A percentile compares a stretch with the other conserved stretches of the same genome.
These are phyloP conservation scores for Chromoteleia sp. DNA, from an alignment of 2,888 invertebrate genomes.

Conservation along the genomic window DNA sequence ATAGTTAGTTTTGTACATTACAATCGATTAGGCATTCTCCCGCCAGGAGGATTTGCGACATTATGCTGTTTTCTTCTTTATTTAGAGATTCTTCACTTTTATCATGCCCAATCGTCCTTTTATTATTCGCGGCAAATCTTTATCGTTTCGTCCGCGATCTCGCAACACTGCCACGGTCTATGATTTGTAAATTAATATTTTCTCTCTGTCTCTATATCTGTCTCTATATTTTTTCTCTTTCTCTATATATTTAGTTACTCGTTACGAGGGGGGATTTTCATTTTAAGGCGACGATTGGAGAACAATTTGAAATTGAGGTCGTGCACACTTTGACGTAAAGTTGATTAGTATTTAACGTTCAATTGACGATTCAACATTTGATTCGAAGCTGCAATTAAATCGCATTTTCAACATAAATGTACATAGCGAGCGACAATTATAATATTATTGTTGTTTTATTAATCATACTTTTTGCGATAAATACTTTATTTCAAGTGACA, in stretches of 20 bases:
- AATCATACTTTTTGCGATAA: slow-evolving; percentile 5
- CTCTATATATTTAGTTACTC: neutral
- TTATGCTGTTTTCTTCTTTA: neutral
- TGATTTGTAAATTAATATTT: neutral
- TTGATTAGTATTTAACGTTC: slow-evolving; percentile 20
- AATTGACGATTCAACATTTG: slow-evolving; percentile 48
- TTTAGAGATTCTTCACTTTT: neutral
- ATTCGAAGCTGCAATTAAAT: slow-evolving; percentile 32
- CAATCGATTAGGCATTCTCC: slow-evolving; percentile 21
- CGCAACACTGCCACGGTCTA: slow-evolving; percentile 42
- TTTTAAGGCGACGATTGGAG: slow-evolving; percentile 42
- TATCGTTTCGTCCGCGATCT: slow-evolving; percentile 30
- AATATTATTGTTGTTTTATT: slow-evolving; percentile 11
- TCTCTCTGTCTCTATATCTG: slow-evolving; percentile 1
- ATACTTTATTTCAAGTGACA: slow-evolving; percentile 39
- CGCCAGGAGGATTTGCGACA: slow-evolving; percentile 18
- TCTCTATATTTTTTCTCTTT: neutral
- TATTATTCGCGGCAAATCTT: slow-evolving; percentile 11
- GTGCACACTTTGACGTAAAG: slow-evolving; percentile 1
- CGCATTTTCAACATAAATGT: slow-evolving; percentile 43
- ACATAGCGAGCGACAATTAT: slow-evolving; percentile 31
- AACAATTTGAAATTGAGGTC: slow-evolving; percentile 2
- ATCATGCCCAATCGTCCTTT: neutral
- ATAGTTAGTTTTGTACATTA: slow-evolving; percentile 45
- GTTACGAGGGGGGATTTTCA: slow-evolving; percentile 26